These are phyloP conservation scores for Carduelis carduelis DNA, from an alignment of 2,797 vertebrate species.

Conservation along the genomic window DNA sequence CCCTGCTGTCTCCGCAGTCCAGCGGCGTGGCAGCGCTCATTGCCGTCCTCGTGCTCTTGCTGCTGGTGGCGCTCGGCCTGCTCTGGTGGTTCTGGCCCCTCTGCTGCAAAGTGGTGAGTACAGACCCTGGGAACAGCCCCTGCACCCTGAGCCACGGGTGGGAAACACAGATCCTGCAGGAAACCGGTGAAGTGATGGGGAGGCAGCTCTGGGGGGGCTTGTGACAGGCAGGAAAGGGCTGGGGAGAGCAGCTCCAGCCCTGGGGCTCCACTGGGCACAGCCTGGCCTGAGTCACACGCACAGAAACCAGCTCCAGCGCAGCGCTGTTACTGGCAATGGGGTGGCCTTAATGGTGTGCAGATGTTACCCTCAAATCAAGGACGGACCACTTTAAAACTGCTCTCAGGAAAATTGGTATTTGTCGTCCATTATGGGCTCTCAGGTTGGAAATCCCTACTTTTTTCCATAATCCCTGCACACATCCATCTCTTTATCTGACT, in stretches of 20 bases:
- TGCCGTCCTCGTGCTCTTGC: slow-evolving; percentile 85
- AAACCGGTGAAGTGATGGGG: not conserved
- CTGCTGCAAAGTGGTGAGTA: slow-evolving; percentile 96
- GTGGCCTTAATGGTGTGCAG: not conserved
- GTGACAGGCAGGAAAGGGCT: not conserved
- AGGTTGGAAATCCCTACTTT: slow-evolving; percentile 11
- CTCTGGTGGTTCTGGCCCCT: slow-evolving; percentile 99
- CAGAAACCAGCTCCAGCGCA: not conserved
- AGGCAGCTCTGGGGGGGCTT: not conserved
- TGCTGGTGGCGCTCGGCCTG: slow-evolving; percentile 80
- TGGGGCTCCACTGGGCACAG: not conserved
- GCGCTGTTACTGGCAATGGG: not conserved
- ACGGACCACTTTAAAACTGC: slow-evolving; percentile 10
- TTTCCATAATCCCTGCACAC: slow-evolving; percentile 27
- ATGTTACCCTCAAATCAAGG: slow-evolving; percentile 1
- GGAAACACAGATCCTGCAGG: not conserved
- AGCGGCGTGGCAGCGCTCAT: slow-evolving; percentile 81
- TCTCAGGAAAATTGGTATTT: slow-evolving; percentile 14
- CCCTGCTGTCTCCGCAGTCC: slow-evolving; percentile 73
- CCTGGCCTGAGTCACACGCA: not conserved
- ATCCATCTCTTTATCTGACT: not conserved
- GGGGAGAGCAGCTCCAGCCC: not conserved
- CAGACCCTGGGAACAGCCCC: not conserved
- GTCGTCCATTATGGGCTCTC: slow-evolving; percentile 25
- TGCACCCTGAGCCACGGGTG: not conserved